Percentiles rank a stretch among this genome's conserved stretches.
Evolutionary conservation across 2,797 vertebrate genomes (phyloP).

Genomic region (Meriones psammophilus): DNA sequence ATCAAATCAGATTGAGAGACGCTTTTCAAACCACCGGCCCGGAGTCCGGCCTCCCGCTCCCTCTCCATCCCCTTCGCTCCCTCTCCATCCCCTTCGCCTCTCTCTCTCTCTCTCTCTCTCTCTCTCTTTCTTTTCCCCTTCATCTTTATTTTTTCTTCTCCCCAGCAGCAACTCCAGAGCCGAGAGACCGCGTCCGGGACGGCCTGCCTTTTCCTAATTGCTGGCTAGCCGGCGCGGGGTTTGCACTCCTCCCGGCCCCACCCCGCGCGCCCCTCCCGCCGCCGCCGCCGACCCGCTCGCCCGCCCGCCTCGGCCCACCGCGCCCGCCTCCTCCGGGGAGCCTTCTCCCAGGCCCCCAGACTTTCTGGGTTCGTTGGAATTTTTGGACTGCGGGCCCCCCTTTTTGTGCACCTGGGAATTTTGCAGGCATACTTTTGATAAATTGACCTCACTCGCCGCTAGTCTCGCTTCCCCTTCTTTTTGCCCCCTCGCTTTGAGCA

Average conservation of each 20-base stretch:
- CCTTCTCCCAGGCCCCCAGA: conserved; percentile 65
- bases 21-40: conserved; percentile 84
- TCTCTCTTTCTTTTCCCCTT: background rate
- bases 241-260: conserved; percentile 78
- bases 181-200: conserved; percentile 80
- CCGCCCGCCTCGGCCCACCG: conserved; percentile 64
- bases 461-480: conserved; percentile 21
- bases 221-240: conserved; percentile 83
- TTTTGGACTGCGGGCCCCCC: conserved; percentile 64
- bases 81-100: conserved; percentile 60
- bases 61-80: conserved; percentile 67
- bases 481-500: background rate
- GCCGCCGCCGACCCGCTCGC: conserved; percentile 69
- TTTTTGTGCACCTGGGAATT: conserved; percentile 68
- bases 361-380: conserved; percentile 72
- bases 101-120: conserved; percentile 47
- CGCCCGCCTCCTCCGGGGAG: conserved; percentile 67
- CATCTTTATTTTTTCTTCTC: conserved; percentile 30
- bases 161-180: conserved; percentile 81
- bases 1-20: conserved; percentile 91
- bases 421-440: conserved; percentile 63
- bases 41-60: conserved; percentile 83
- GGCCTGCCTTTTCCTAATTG: conserved; percentile 82
- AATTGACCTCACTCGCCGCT: conserved; percentile 64
- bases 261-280: conserved; percentile 79